phyloP scores from a whole-genome alignment of 2,888 invertebrate genomes.

The Tenthredo scrophulariae region DNA sequence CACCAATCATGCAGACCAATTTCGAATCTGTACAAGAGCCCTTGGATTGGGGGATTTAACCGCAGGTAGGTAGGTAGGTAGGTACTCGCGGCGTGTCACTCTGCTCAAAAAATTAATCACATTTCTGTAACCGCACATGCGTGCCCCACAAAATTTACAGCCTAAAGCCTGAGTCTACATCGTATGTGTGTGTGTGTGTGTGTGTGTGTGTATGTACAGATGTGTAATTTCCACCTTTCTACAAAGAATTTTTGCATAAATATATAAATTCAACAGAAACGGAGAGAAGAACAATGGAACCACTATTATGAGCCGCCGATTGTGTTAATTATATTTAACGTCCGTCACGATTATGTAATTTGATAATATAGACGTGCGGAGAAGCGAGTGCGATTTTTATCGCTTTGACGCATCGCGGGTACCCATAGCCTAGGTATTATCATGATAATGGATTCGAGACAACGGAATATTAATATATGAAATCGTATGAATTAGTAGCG shows the following conservation, averaged over 20 bases:
- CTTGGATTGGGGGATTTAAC: not conserved
- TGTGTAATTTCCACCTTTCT: not conserved
- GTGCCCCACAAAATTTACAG: not conserved
- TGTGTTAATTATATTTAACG: slow-evolving; percentile 25
- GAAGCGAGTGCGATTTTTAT: not conserved
- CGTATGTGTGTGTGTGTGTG: too few relatives aligned
- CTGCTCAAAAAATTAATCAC: not conserved
- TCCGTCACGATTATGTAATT: slow-evolving; percentile 7
- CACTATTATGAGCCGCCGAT: not conserved
- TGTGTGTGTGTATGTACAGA: not conserved
- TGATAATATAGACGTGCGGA: not conserved
- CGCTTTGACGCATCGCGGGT: not conserved
- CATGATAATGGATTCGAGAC: slow-evolving; percentile 22
- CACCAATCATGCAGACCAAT: slow-evolving; percentile 21
- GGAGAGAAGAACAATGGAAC: not conserved
- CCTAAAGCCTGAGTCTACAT: too few relatives aligned
- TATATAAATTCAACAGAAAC: not conserved
- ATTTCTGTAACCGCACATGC: not conserved
- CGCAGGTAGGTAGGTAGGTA: not conserved
- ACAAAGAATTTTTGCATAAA: not conserved
- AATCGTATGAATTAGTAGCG: not conserved
- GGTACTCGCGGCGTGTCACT: not conserved
- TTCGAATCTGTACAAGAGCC: not conserved
- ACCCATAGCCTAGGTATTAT: not conserved
- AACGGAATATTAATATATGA: slow-evolving; percentile 16